Base-by-base conservation (phyloP, 2,797 vertebrate genomes). In the Enteromius argenteus region DNA sequence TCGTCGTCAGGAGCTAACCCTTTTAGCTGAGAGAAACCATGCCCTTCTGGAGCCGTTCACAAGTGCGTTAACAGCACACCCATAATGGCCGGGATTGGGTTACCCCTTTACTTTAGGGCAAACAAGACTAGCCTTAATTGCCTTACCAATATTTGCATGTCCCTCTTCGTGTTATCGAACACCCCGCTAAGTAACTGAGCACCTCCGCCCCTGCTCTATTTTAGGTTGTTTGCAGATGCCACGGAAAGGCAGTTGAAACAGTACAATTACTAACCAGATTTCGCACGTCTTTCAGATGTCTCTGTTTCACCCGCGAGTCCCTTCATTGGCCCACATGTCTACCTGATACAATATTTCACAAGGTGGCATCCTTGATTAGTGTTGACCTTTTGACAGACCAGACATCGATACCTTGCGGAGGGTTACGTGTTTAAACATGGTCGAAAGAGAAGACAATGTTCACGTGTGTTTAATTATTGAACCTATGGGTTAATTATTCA, bases 61-160 rank as follows among this genome's bases (percentile, higher is more conserved):
- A 89, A 90, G 85, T 69, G 90, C 87, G 91, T 93, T 94, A 90
- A 91, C 90, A 85, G 91, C 89, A 69, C 64, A 86, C 85, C 87
- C 90, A 93, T 95, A 95, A 95, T 95, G 93, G 94, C 91, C 79
- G 17, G 90, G 93, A 93, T 95, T 91, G 90, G 92, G 93, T 95
- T 96, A 94, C 94, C 91, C 84, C 91, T 91, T 91, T 93, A 92
- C 94, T 93, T 92, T 86, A 85, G 93, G 92, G 89, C 90, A 91
- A 94, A 94, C 93, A 93, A 87, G 85, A 92, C 92, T 90, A 91
- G 90, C 91, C 90, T 92, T 95, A 94, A 94, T 93, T 93, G 93
- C 93, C 93, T 91, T 83, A 92, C 93, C 92, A 94, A 95, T 95
- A 95, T 95, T 95, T 95, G 93, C 94, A 94, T 94, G 93, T 93